Evolutionary conservation across 1,140 invertebrate genomes (phyloP).

Genomic region (Lepidotrigona ventralis): DNA sequence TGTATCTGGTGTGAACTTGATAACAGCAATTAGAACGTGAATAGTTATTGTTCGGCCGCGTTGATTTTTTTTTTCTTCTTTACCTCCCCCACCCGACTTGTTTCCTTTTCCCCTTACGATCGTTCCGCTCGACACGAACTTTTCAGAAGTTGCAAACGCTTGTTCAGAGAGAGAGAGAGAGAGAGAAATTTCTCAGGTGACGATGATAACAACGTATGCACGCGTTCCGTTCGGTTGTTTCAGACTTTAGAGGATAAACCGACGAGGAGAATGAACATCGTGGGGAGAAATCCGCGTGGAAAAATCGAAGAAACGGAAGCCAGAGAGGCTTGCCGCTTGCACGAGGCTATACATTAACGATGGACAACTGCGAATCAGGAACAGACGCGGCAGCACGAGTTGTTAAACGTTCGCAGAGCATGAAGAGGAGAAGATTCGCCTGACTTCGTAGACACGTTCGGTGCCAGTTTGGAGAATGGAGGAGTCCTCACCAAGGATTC

Average conservation of each 20-base stretch:
- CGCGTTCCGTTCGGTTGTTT: background rate
- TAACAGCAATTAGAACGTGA: slow-evolving; percentile 46
- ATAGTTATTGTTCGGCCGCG: slow-evolving; percentile 37
- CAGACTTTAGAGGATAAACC: slow-evolving; percentile 1
- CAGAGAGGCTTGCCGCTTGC: background rate
- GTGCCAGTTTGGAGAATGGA: slow-evolving; percentile 68
- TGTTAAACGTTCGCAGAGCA: slow-evolving; percentile 39
- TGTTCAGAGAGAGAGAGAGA: background rate
- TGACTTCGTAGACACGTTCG: slow-evolving; percentile 52
- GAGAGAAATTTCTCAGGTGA: background rate
- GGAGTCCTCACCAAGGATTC: slow-evolving; percentile 76
- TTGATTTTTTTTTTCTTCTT: background rate
- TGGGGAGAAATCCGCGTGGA: background rate
- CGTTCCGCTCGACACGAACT: background rate
- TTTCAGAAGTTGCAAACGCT: background rate
- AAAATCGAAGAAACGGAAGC: background rate
- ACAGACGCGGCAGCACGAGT: slow-evolving; percentile 16
- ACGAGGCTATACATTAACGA: slow-evolving; percentile 14
- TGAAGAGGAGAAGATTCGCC: slow-evolving; percentile 69
- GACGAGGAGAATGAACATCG: slow-evolving; percentile 15
- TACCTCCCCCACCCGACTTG: too few species aligned
- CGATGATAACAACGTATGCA: too few species aligned
- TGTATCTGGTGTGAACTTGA: slow-evolving; percentile 43
- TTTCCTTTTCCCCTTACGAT: background rate
- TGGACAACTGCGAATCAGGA: slow-evolving; percentile 9